Evolutionary conservation across 2,113 vertebrate species (phyloP), one percentile per base, ranked within the genome.

Genomic region (Centrocercus urophasianus): DNA sequence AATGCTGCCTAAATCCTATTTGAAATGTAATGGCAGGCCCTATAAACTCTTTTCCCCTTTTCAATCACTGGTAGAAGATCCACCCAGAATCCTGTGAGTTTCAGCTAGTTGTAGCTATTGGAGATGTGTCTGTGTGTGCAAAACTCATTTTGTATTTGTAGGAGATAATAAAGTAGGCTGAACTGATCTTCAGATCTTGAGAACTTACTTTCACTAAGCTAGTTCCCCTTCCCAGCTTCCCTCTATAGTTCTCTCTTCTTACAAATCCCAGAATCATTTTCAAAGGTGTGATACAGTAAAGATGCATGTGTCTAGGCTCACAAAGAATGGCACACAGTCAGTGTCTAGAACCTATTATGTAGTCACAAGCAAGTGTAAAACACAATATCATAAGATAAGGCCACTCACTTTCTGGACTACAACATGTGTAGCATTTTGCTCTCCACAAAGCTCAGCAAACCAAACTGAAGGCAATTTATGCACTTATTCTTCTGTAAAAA

Each of bases 131-230:
- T 64, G 7, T 5, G 8, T 84, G 74, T 74, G 13, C 13, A 91
- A 59, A 84, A 59, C 30, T 43, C 6, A 4, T 4, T 25, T 73
- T 81, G 1, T 75, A 36, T 67, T 64, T 75, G 12, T 24, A 64
- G 32, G 8, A 45, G 5, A 32, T n/a, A 81, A 34, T 19, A 81
- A 70, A 81, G 3, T 6, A 61, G 72, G n/a, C 1, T 59, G 42
- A 92, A 59, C 1, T 48, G 42, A 63, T 5, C 27, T 3, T 3
- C 36, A 54, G 2, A 40, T 4, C 8, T 57, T 13, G 28, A 63
- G 32, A 40, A 27, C 4, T 32, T 86, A 0, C 0, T 74, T 84
- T 74, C 7, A 1, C 5, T n/a, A 64, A 3, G 18, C 2, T 10
- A 13, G 3, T 42, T 10, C 43, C 24, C 4, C 7, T 47, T 73